A percentile compares a stretch with the other conserved stretches of the same genome.
phyloP scores from a whole-genome alignment of 1,140 invertebrate genomes.

The Apis florea region DNA sequence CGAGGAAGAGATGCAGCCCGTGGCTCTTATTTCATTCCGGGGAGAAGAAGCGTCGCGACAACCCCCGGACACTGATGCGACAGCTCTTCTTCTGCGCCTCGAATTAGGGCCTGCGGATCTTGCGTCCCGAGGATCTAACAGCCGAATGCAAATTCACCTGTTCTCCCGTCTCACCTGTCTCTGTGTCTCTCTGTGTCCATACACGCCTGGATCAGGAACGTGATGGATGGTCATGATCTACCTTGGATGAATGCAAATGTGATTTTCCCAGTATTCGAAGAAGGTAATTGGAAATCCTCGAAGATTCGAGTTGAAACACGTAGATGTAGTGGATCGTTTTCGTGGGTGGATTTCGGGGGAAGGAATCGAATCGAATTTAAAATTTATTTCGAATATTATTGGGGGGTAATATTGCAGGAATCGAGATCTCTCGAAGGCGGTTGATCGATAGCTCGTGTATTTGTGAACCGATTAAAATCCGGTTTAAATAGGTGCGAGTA shows the following conservation, averaged over 20 bases:
- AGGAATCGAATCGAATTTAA: background rate
- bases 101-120: constrained; percentile 19
- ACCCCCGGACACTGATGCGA: constrained; percentile 14
- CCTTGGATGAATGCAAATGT: background rate
- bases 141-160: constrained; percentile 24
- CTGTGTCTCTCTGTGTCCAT: no score
- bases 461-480: background rate
- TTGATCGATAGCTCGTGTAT: background rate
- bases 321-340: background rate
- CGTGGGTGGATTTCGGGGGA: no score
- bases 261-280: background rate
- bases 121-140: background rate
- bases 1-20: constrained; percentile 47
- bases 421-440: background rate
- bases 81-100: constrained; percentile 17
- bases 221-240: background rate
- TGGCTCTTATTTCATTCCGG: constrained; percentile 62
- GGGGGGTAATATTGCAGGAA: background rate
- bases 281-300: background rate
- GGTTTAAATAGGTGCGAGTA: background rate
- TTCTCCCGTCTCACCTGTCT: background rate
- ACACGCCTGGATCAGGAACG: background rate
- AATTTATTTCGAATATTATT: background rate
- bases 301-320: background rate
- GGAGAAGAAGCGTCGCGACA: constrained; percentile 12